Base-by-base conservation (phyloP, 2,797 vertebrate species). In the Zenarchopterus dispar region DNA sequence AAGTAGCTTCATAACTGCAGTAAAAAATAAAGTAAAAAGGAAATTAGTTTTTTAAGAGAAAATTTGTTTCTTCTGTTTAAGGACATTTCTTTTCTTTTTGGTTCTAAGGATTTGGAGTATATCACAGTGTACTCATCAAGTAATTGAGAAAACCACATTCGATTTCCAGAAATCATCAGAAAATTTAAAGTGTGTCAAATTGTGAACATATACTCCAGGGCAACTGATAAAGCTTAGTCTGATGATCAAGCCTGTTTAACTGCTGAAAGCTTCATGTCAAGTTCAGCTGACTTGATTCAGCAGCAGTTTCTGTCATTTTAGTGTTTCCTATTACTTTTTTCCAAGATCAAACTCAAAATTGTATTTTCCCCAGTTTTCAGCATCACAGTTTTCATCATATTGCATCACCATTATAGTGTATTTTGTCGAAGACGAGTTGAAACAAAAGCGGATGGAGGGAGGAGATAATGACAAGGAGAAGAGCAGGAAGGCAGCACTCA, bases 331-430 rank as follows among this genome's bases (percentile, higher is more conserved):
- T 6, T n/a, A 13, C 5, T 19, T 33, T 36, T 6, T 23, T 28
- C 22, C 6, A 15, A 22, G 10, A 22, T 51, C 39, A n/a, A 48
- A 49, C 17, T 19, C 24, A 8, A 46, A 23, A 15, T 24, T 49
- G 13, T 9, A 33, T 18, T 42, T 23, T 15, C 41, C 26, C 17
- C 10, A 17, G 39, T 53, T 33, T 36, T 52, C 33, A 11, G 8
- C 33, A 36, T 36, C 11, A 36, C 49, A 24, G 55, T 33, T 75
- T 78, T 67, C 73, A 66, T 15, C 24, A 2, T 0, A 45, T 76
- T 79, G 63, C 80, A 49, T 79, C 80, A 82, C 55, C 5, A 4
- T 62, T 56, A 39, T 36, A 47, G 36, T 5, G 52, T 7, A 15
- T 48, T 53, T 36, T 50, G 22, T 52, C 5, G 1, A 60, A 33